Evolutionary conservation across 2,113 vertebrate genomes (phyloP), one percentile per base, ranked within the genome.

Genomic region (Dipodomys ordii): DNA sequence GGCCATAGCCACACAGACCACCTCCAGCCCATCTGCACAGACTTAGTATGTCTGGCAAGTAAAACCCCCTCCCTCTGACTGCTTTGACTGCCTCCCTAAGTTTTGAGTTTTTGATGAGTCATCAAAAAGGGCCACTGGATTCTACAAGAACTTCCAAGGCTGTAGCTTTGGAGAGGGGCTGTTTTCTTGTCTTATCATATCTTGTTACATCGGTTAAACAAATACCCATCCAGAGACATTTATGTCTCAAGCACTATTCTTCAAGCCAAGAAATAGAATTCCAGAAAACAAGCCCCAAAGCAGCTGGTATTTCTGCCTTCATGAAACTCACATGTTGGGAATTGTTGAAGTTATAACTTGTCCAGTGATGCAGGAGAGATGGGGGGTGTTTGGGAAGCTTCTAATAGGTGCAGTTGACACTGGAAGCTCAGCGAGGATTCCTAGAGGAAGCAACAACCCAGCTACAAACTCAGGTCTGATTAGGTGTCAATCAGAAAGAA

Each of bases 21-120:
- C 95, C 96, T 94, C 87, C 90, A 96, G 87, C 93, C 95, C 96
- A 96, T 96, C 96, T 97, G 96, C 88, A 89, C 84, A 93, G 90
- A 95, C 95, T 95, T 96, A 96, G 85, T 93, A 93, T 96, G 94
- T 95, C 62, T 25, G 12, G 12, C 79, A 68, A 97, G 90, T 95
- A 95, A 91, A 95, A 91, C 78, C 93, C 93, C 94, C 88, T 94
- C 94, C 93, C 57, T 89, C 90, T 92, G 92, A 32, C 92, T 97
- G 93, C 87, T 96, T 95, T 96, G 96, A 96, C 94, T 96, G 94
- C 85, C 74, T 95, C 90, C 80, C 71, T 20, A 77, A 96, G 94
- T 96, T 95, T 97, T 93, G 83, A 92, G 94, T 96, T 95, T 97
- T 95, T 95, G 92, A 92, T 95, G 93, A 96, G 72, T 95, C 64